Evolutionary conservation across 2,113 vertebrate genomes (phyloP).

Genomic region (Panurus biarmicus): DNA sequence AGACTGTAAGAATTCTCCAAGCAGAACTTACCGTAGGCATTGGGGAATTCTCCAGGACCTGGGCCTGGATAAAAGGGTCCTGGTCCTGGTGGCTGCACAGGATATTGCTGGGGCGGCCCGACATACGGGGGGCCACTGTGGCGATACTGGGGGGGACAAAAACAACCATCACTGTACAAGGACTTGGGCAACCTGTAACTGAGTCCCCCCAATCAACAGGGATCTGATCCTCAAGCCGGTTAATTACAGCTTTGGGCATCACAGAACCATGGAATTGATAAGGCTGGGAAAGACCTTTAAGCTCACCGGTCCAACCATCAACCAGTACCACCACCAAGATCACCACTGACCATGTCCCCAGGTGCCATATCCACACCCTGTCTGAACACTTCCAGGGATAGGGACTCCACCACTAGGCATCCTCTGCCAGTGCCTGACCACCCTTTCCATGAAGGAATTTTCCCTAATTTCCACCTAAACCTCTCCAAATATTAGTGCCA

Average conservation of each 20-base stretch:
- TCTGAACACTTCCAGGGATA: neutral
- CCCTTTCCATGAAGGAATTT: neutral
- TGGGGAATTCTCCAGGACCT: conserved; percentile 90
- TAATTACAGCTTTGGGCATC: neutral
- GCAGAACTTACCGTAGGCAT: conserved; percentile 84
- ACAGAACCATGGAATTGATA: neutral
- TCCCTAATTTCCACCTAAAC: neutral
- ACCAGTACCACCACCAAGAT: neutral
- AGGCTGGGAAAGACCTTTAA: neutral
- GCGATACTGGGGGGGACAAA: conserved; percentile 78
- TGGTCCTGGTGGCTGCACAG: conserved; percentile 88
- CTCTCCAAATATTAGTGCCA: neutral
- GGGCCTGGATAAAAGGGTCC: conserved; percentile 93
- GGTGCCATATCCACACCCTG: neutral
- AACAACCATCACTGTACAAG: neutral
- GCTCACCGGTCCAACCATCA: neutral
- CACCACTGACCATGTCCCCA: neutral
- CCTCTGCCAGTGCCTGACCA: neutral
- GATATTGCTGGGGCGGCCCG: conserved; percentile 91
- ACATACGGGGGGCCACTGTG: conserved; percentile 87
- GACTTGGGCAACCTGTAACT: neutral
- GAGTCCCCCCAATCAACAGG: neutral
- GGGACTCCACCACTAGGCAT: neutral
- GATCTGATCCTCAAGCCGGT: neutral
- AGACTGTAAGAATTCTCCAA: neutral